Percentiles rank a stretch among this genome's conserved stretches.
Evolutionary conservation across 2,113 vertebrate genomes (phyloP).

Genomic region (Pseudopodoces humilis): DNA sequence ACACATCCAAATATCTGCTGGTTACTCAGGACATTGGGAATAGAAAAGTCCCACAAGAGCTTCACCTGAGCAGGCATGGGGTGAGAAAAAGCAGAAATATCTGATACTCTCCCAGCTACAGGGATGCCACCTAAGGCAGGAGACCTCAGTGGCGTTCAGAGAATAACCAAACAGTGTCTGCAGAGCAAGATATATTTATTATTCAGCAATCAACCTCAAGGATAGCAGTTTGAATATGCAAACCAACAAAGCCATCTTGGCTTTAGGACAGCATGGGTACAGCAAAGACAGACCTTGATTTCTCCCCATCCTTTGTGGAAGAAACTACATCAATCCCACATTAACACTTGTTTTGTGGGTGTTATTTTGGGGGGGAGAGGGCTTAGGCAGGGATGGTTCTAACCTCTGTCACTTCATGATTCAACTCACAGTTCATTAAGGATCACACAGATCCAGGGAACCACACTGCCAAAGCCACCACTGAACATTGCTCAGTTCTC

Average conservation of each 20-base stretch:
- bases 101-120: not conserved
- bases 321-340: not conserved
- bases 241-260: not conserved
- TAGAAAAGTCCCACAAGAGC: not conserved
- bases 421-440: not conserved
- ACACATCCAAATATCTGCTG: not conserved
- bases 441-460: not conserved
- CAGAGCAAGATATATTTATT: not conserved
- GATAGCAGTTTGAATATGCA: not conserved
- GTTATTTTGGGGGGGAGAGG: accelerated
- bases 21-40: not conserved
- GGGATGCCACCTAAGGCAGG: not conserved
- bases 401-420: not conserved
- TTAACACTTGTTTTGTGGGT: not conserved
- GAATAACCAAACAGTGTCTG: not conserved
- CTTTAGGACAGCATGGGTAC: not conserved
- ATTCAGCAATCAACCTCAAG: not conserved
- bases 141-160: not conserved
- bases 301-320: not conserved
- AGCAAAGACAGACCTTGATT: not conserved
- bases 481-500: not conserved
- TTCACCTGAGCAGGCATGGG: not conserved
- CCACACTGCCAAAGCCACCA: not conserved
- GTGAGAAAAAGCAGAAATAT: not conserved
- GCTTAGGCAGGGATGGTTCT: not conserved